Evolutionary conservation across 2,888 invertebrate species (phyloP), one percentile per base, ranked within the genome.

Genomic region (Ornithoptera alexandrae): DNA sequence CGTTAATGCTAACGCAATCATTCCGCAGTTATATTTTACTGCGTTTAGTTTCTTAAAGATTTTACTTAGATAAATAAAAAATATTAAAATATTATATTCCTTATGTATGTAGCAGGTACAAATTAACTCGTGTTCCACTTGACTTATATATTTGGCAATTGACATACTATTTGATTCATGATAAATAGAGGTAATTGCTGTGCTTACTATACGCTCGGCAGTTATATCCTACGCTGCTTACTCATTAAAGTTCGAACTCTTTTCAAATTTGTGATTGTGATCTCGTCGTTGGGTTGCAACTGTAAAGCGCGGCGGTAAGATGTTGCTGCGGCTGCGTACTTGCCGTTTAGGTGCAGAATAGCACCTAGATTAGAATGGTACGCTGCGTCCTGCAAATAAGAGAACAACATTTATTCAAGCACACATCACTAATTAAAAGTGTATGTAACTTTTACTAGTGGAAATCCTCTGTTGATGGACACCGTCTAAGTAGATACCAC

Each of bases 341-440:
- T 98, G 36, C 97, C 97, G 85, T 98, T 97, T 75, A 98, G 93
- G 90, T 99, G 98, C 71, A 98, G 93, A 83, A 99, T 98, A 70
- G 98, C 98, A 36, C 98, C 99, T 69, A 98, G 94, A 88, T 99
- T 98, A 80, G 98, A 97, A 89, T 98, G 97, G 71, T 97, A 97
- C 75, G 97, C 95, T 0, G 98, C 96, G 81, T 98, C 97, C 95
- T 97, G 88, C 65, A 73, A 79, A 74, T 64, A 74, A 74, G 66
- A 61, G 63, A 22, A 58, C 2, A 22, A 50, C 53, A 53, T 53
- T 53, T 22, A 58, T 58, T 58, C 22, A 22, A 58, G 10, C 57
- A 22, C 6, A 15, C 10, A 0, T 22, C 57, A 15, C 5, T 6
- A 58, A 12, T 20, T n/a, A 56, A n/a, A 56, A 1, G 39, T 39